Conservation (phyloP, 2,113 vertebrate species). For the Narcine bancroftii region DNA sequence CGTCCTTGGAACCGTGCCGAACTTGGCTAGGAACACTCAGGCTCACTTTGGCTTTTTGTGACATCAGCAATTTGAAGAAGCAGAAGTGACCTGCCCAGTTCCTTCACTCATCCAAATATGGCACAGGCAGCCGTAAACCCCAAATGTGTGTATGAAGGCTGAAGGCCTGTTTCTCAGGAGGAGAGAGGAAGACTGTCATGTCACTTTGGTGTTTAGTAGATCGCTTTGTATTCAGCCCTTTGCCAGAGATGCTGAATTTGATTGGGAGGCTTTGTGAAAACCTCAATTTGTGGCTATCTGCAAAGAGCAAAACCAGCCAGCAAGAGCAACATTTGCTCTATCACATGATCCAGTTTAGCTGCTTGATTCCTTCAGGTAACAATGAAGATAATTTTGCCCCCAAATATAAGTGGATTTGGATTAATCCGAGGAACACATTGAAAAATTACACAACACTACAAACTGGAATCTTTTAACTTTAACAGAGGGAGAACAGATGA, state of each 20-base stretch:
- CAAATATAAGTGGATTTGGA: background rate
- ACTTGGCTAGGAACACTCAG: too few relatives aligned
- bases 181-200: background rate
- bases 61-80: background rate
- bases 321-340: background rate
- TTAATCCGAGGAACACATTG: background rate
- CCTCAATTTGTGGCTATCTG: slow-evolving; percentile 2
- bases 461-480: background rate
- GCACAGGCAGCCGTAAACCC: background rate
- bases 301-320: background rate
- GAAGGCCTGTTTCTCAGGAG: background rate
- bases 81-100: background rate
- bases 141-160: background rate
- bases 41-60: background rate
- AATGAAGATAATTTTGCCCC: background rate
- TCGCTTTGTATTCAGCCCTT: background rate
- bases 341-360: background rate
- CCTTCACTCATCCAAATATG: background rate
- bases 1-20: too few relatives aligned
- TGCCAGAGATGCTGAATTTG: background rate
- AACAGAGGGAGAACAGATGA: background rate
- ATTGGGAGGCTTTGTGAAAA: background rate
- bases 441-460: background rate
- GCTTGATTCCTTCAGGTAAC: background rate
- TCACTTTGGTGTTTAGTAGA: background rate